Evolutionary conservation across 2,888 invertebrate species (phyloP).

Genomic region (Brachylomia viminalis): DNA sequence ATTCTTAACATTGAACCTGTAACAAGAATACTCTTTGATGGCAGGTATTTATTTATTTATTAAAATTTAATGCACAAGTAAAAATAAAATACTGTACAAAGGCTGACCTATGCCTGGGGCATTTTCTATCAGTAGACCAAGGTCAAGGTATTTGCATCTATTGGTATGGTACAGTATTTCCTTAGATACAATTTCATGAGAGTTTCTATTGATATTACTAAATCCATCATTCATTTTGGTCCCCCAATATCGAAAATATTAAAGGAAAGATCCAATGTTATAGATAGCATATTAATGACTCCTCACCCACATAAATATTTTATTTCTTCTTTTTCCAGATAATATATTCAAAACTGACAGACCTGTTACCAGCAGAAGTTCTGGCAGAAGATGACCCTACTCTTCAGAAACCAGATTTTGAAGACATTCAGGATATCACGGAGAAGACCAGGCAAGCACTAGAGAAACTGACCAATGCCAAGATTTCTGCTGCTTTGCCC

Average conservation of each 20-base stretch:
- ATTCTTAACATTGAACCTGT: background rate
- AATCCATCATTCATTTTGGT: background rate
- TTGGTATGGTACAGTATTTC: too few relatives aligned
- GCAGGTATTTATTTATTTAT: too few relatives aligned
- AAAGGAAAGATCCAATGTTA: background rate
- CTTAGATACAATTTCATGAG: background rate
- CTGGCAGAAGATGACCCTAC: conserved; percentile 96
- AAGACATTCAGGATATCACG: conserved; percentile 96
- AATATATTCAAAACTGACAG: conserved; percentile 98
- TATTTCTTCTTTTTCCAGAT: conserved; percentile 89
- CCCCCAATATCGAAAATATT: background rate
- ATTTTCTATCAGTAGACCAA: too few relatives aligned
- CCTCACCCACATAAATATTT: background rate
- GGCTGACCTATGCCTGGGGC: too few relatives aligned
- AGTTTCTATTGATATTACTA: background rate
- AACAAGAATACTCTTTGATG: background rate
- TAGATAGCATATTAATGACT: background rate
- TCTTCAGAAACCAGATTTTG: conserved; percentile 97
- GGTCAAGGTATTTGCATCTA: too few relatives aligned
- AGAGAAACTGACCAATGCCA: conserved; percentile 96
- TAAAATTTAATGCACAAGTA: too few relatives aligned
- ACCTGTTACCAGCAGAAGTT: conserved; percentile 97
- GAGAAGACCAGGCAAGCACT: conserved; percentile 97
- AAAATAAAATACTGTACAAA: too few relatives aligned
- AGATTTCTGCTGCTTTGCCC: conserved; percentile 99